phyloP scores from a whole-genome alignment of 2,113 vertebrate genomes.

The Xenopus laevis region DNA sequence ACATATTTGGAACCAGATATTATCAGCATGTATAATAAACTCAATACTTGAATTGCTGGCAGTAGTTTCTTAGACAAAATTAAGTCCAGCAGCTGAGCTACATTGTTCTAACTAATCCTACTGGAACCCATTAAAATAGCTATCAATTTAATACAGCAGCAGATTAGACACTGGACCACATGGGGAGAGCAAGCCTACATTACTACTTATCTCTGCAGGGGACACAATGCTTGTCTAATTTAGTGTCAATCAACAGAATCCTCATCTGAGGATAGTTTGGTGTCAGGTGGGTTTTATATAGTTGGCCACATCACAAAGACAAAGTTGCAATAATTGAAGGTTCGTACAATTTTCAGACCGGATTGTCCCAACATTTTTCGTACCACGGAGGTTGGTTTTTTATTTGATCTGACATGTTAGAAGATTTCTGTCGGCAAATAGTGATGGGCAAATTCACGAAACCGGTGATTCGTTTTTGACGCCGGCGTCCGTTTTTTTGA shows the following conservation, averaged over 20 bases:
- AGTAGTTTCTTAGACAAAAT: not conserved
- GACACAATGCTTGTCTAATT: not conserved
- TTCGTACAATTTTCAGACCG: too few relatives aligned
- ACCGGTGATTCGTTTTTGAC: too few relatives aligned
- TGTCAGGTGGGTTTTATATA: constrained; percentile 7
- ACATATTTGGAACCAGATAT: too few relatives aligned
- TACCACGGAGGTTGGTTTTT: too few relatives aligned
- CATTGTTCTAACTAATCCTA: constrained; percentile 40
- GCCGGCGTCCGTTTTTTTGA: too few relatives aligned
- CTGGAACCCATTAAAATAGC: not conserved
- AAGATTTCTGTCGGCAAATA: too few relatives aligned
- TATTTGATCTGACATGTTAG: too few relatives aligned
- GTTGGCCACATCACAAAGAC: too few relatives aligned
- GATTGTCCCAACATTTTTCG: too few relatives aligned
- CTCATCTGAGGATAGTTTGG: constrained; percentile 33
- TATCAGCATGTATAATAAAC: too few relatives aligned
- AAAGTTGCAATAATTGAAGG: too few relatives aligned
- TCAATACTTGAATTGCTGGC: not conserved
- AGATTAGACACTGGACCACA: constrained; percentile 35
- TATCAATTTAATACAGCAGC: constrained; percentile 43
- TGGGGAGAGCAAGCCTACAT: constrained; percentile 1
- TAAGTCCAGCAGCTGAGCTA: not conserved
- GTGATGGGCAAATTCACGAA: too few relatives aligned
- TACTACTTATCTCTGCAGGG: constrained; percentile 38
- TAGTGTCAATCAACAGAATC: constrained; percentile 52